These are phyloP conservation scores for Synergus itoensis DNA, from an alignment of 2,888 invertebrate genomes.

Conservation along the genomic window DNA sequence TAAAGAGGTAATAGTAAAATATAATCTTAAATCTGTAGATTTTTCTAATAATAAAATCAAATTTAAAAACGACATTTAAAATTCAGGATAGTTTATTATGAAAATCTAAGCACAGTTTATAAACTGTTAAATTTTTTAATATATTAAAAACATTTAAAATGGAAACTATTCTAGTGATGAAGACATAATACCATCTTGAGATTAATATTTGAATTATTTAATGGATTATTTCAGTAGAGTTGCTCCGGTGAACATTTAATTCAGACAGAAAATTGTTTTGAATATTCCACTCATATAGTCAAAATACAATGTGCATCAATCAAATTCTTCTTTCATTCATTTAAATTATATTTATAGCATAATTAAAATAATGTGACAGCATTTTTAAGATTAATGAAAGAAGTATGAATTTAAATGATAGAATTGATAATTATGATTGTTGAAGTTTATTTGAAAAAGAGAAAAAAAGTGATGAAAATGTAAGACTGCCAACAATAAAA, in stretches of 20 bases:
- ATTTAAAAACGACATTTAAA: conserved; percentile 17
- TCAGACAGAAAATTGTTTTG: neutral
- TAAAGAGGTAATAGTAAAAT: conserved; percentile 21
- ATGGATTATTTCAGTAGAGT: neutral
- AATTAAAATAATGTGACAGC: too few relatives aligned
- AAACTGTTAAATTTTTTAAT: conserved; percentile 32
- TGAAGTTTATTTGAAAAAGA: neutral
- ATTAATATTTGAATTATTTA: neutral
- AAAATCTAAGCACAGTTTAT: conserved; percentile 33
- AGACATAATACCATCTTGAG: conserved; percentile 16
- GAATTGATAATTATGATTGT: neutral
- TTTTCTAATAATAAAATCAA: conserved; percentile 28
- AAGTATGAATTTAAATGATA: too few relatives aligned
- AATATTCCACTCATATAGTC: neutral
- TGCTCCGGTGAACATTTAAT: neutral
- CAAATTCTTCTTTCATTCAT: neutral
- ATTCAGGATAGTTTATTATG: conserved; percentile 36
- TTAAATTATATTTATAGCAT: neutral
- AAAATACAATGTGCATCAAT: neutral
- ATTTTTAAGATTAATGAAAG: too few relatives aligned
- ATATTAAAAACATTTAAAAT: conserved; percentile 30
- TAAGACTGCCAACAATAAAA: neutral
- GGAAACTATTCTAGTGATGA: conserved; percentile 27
- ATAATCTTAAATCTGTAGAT: conserved; percentile 23
- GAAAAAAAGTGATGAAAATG: neutral